Conservation (phyloP, 2,113 vertebrate genomes). For the Diphyllodes magnificus region DNA sequence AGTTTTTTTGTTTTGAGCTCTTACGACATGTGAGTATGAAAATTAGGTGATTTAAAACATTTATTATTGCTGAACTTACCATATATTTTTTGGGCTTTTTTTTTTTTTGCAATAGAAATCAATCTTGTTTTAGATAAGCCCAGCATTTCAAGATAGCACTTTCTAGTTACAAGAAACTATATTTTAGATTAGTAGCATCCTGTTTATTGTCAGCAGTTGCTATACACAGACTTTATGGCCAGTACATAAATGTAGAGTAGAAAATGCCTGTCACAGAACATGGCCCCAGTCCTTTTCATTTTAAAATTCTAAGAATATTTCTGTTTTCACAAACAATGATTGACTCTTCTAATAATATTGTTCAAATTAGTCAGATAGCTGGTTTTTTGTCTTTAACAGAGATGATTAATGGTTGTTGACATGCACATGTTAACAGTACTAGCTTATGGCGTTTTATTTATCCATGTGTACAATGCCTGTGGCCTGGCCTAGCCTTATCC, state of each 20-base stretch:
- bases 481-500: background rate
- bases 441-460: background rate
- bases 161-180: background rate
- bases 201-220: background rate
- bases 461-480: background rate
- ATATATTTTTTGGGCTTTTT: background rate
- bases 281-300: background rate
- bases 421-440: background rate
- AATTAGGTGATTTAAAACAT: background rate
- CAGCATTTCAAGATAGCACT: background rate
- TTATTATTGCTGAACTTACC: background rate
- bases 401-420: background rate
- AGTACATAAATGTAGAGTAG: background rate
- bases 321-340: background rate
- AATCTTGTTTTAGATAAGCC: background rate
- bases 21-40: accelerated
- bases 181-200: background rate
- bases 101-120: background rate
- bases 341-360: background rate
- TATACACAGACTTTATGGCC: background rate
- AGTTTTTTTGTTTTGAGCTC: background rate
- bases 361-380: background rate
- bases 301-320: background rate
- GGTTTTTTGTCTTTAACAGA: background rate
- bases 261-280: background rate